Conservation (phyloP, 92 coral and sea anemone genomes). For the Meandrina meandrites region DNA sequence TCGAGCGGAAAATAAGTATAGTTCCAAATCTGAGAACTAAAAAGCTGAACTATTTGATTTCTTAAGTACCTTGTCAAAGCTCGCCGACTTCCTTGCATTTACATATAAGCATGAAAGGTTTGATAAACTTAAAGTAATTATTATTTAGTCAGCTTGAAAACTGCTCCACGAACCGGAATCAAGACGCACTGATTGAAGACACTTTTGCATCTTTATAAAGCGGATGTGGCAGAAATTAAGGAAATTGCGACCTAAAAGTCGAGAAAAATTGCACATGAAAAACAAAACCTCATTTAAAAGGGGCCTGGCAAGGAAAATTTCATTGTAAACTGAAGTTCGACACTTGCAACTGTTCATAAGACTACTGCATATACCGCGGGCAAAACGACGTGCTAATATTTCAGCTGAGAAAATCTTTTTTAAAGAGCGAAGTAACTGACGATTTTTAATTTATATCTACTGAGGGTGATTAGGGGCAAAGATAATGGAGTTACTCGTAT, state of each 20-base stretch:
- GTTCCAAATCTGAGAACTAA: constrained; percentile 11
- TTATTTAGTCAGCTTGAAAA: neutral
- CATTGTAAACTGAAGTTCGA: neutral
- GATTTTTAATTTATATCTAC: neutral
- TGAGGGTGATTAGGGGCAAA: neutral
- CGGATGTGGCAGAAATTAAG: neutral
- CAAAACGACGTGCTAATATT: neutral
- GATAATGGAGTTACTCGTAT: neutral
- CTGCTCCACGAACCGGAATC: neutral
- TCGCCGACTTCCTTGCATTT: constrained; percentile 18
- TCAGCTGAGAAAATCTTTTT: neutral
- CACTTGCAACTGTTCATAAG: neutral
- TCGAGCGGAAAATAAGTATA: neutral
- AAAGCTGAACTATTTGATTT: neutral
- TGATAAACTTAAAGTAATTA: neutral
- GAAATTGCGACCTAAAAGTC: constrained; percentile 1
- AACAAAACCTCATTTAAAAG: neutral
- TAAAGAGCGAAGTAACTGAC: neutral
- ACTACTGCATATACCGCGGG: neutral
- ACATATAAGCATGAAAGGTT: constrained; percentile 21
- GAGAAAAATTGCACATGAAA: neutral
- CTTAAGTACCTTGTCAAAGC: constrained; percentile 11
- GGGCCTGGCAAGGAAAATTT: neutral
- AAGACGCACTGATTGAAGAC: neutral
- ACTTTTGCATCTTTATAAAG: neutral